Percentiles rank a stretch among this genome's conserved stretches.
Conservation (phyloP, 64 coral and sea anemone species). For the Dendronephthya gigantea region DNA sequence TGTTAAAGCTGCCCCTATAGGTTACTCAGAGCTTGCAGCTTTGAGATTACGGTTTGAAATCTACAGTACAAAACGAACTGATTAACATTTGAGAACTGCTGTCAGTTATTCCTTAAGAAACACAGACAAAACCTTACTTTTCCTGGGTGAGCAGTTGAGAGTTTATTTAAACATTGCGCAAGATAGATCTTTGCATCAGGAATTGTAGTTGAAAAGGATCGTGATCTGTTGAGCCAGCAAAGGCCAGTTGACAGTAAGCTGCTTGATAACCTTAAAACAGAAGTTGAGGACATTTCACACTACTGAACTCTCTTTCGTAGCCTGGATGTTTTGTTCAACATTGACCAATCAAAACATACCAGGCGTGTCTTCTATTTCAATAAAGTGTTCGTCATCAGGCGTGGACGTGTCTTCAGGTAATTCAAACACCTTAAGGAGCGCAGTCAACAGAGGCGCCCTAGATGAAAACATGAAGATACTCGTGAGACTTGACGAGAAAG, state of each 20-base stretch:
- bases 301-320: too few relatives aligned
- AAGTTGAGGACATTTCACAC: too few relatives aligned
- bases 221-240: constrained; percentile 68
- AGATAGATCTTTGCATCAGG: constrained; percentile 89
- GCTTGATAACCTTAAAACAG: constrained; percentile 67
- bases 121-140: constrained; percentile 28
- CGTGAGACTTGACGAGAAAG: too few relatives aligned
- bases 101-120: too few relatives aligned
- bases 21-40: too few relatives aligned
- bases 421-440: constrained; percentile 80
- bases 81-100: too few relatives aligned
- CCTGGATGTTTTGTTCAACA: too few relatives aligned
- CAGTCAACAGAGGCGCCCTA: constrained; percentile 59
- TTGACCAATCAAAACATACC: too few relatives aligned
- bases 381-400: constrained; percentile 95
- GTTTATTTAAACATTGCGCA: constrained; percentile 59
- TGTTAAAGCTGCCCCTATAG: too few relatives aligned
- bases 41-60: too few relatives aligned
- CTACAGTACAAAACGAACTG: too few relatives aligned
- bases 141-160: constrained; percentile 52
- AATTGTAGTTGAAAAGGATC: constrained; percentile 70
- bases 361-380: constrained; percentile 98
- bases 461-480: neutral
- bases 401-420: constrained; percentile 87
- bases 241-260: constrained; percentile 81